phyloP scores from a whole-genome alignment of 1,140 invertebrate genomes.

The Mycetomoellerius zeteki region DNA sequence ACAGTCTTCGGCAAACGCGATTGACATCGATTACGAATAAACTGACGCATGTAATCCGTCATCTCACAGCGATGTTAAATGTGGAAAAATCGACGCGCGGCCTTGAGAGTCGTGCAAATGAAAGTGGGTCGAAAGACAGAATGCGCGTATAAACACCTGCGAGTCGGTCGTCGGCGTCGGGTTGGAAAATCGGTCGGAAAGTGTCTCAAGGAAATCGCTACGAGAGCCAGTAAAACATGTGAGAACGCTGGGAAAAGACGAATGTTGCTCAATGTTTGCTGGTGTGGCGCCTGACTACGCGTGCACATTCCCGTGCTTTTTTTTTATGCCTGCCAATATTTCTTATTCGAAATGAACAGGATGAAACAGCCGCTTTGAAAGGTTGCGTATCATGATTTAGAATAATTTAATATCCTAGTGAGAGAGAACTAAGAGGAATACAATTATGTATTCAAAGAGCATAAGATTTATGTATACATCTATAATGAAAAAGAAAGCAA shows the following conservation, averaged over 20 bases:
- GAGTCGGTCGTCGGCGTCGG: constrained; percentile 51
- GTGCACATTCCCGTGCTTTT: neutral
- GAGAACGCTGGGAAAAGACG: neutral
- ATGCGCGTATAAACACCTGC: constrained; percentile 25
- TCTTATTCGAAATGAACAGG: constrained; percentile 9
- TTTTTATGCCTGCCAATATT: neutral
- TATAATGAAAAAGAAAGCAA: neutral
- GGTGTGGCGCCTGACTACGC: constrained; percentile 40
- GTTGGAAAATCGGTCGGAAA: constrained; percentile 72
- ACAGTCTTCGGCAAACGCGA: constrained; percentile 18
- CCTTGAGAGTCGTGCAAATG: constrained; percentile 63
- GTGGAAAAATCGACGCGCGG: constrained; percentile 47
- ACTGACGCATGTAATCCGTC: neutral
- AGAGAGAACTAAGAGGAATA: neutral
- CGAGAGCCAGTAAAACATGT: constrained; percentile 44
- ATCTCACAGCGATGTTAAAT: neutral
- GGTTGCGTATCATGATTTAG: too few relatives aligned
- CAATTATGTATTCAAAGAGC: neutral
- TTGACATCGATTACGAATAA: constrained; percentile 17
- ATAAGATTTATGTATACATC: too few relatives aligned
- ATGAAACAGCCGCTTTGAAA: neutral
- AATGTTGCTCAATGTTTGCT: constrained; percentile 59
- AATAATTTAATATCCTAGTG: neutral
- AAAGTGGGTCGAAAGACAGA: constrained; percentile 66
- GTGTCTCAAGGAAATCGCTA: constrained; percentile 73